Evolutionary conservation across 2,888 invertebrate genomes (phyloP), one percentile per base, ranked within the genome.

Genomic region (Busseola fusca): DNA sequence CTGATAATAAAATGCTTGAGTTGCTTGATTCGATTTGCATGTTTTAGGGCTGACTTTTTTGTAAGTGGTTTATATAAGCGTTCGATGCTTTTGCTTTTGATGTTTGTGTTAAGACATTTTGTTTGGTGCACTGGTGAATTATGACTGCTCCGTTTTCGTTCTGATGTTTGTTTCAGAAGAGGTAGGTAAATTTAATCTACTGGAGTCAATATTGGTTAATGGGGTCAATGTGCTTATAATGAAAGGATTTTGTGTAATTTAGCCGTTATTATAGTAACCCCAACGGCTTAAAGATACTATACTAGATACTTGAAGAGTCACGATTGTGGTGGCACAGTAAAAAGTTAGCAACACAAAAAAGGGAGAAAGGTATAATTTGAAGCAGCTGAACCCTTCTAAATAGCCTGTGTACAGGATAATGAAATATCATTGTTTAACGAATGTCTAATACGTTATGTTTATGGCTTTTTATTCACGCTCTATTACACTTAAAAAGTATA

Each of bases 1-100:
- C 91, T 91, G 91, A 93, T 93, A 93, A 93, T 94, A 93, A 94
- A 94, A 93, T 90, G 91, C 91, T 92, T 87, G 91, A 92, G 88
- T 90, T 88, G 87, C 84, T 89, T 90, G 88, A 90, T 92, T 92
- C 89, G 90, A 90, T 93, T 92, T 93, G 90, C 90, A 91, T 91
- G 88, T 88, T 90, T 86, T 89, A 85, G 87, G 86, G 87, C 85
- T 88, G 85, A 21, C 82, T 57, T 88, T 87, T 74, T 82, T 81
- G 81, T 82, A 81, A 84, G 82, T 78, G 72, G 69, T 81, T 84
- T 86, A 86, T 87, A 85, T 85, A 76, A 78, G 65, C 80, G 27
- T 63, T 68, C 65, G 25, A 72, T 71, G 59, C 37, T 71, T 80
- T 80, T 64, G 72, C 42, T 71, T 80, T 77, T 72, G 69, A 69